Evolutionary conservation across 2,113 vertebrate species (phyloP).

Genomic region (Paracanthobrama guichenoti): DNA sequence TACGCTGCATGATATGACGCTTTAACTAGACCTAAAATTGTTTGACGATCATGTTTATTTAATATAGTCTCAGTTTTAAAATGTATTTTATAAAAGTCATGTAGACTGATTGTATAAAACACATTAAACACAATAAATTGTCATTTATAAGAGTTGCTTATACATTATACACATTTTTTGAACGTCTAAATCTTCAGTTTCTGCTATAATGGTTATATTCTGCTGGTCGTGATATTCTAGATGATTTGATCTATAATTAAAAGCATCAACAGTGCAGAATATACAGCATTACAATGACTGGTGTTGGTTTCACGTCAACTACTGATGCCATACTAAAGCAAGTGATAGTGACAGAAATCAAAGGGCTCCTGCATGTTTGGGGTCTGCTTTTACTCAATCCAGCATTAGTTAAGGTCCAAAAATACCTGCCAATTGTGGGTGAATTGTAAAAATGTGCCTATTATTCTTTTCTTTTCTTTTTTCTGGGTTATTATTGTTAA

Average conservation of each 20-base stretch:
- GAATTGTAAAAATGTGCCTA: not conserved
- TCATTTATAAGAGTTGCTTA: not conserved
- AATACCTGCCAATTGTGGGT: not conserved
- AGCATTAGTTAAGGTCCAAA: slow-evolving; percentile 10
- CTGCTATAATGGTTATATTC: slow-evolving; percentile 6
- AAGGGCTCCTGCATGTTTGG: not conserved
- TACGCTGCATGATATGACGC: not conserved
- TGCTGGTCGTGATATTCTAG: not conserved
- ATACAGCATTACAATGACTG: slow-evolving; percentile 18
- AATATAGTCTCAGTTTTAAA: slow-evolving; percentile 20
- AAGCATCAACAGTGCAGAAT: not conserved
- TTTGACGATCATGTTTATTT: slow-evolving; percentile 24
- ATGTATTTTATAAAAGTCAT: slow-evolving; percentile 15
- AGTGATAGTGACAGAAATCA: slow-evolving; percentile 22
- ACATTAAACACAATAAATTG: slow-evolving; percentile 38
- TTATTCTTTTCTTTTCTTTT: not conserved
- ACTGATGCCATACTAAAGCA: slow-evolving; percentile 1
- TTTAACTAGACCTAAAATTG: not conserved
- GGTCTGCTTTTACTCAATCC: not conserved
- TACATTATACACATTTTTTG: not conserved
- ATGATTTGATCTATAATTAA: slow-evolving; percentile 24
- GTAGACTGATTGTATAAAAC: slow-evolving; percentile 13
- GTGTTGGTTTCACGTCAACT: slow-evolving; percentile 15
- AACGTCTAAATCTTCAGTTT: slow-evolving; percentile 21
- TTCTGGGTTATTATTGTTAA: not conserved